These are phyloP conservation scores for Bradypodion pumilum DNA, from an alignment of 2,797 vertebrate species.

Conservation along the genomic window DNA sequence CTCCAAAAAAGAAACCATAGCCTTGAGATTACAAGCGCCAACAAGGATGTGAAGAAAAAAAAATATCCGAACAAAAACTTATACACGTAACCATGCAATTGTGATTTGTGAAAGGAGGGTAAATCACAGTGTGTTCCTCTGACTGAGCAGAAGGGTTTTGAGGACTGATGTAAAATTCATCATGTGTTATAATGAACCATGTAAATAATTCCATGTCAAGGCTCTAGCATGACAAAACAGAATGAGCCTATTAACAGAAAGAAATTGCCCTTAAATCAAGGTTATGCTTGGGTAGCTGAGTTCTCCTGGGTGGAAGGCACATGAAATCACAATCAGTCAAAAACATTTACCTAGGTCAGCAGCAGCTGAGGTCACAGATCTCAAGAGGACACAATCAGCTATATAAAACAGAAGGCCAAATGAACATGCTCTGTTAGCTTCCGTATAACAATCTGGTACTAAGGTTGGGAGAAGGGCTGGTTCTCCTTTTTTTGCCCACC, in stretches of 20 bases:
- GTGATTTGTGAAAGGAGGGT: not conserved
- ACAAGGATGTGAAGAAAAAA: rapidly evolving
- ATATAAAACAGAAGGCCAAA: not conserved
- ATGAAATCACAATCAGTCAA: not conserved
- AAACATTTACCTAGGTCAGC: not conserved
- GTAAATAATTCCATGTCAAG: not conserved
- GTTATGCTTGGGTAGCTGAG: not conserved
- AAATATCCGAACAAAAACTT: not conserved
- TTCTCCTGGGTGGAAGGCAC: not conserved
- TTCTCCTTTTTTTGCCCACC: not conserved
- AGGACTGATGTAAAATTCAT: not conserved
- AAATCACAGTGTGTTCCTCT: not conserved
- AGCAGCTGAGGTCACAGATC: not conserved
- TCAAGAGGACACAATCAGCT: not conserved
- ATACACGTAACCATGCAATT: not conserved
- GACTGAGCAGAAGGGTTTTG: not conserved
- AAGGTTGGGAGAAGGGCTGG: not conserved
- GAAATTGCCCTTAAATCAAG: not conserved
- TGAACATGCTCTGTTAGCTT: not conserved
- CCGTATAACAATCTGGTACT: not conserved
- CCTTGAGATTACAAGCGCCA: too few species aligned
- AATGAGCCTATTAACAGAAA: conserved; percentile 12
- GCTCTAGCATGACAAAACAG: not conserved
- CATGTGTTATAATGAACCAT: not conserved
- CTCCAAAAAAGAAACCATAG: too few species aligned